phyloP scores from a whole-genome alignment of 2,113 vertebrate genomes.

The Microcebus lehilahytsara region DNA sequence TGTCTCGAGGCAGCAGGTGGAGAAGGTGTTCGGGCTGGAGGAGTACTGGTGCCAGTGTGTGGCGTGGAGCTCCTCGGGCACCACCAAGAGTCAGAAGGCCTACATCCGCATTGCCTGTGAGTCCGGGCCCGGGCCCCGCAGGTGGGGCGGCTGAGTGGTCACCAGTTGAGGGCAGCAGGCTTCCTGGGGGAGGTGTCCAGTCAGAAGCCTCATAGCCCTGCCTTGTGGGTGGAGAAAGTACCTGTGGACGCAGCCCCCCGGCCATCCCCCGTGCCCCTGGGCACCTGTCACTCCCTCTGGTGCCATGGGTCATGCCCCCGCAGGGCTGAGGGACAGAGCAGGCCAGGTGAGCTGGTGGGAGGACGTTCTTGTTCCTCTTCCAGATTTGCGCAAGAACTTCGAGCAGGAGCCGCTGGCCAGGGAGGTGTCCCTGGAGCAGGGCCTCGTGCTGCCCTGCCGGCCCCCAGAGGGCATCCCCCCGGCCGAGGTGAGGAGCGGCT shows the following conservation, averaged over 20 bases:
- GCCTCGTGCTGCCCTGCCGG: constrained; percentile 94
- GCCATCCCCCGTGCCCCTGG: not conserved
- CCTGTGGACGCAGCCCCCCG: not conserved
- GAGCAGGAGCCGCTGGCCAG: constrained; percentile 95
- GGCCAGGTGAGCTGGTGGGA: not conserved
- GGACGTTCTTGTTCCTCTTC: constrained; percentile 9
- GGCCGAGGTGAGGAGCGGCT: constrained; percentile 90
- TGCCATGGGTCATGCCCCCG: not conserved
- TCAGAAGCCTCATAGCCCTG: not conserved
- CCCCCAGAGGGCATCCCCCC: constrained; percentile 96
- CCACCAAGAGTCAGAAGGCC: constrained; percentile 98
- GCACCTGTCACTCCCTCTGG: not conserved
- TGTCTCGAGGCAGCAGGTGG: constrained; percentile 97
- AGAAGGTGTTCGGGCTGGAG: constrained; percentile 97
- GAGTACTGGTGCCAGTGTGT: constrained; percentile 99
- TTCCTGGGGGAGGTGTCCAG: not conserved
- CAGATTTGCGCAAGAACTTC: constrained; percentile 99
- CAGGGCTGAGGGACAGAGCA: not conserved
- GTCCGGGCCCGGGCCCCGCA: constrained; percentile 69
- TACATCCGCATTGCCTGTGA: constrained; percentile 97
- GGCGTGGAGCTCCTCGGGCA: constrained; percentile 98
- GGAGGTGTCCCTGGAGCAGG: constrained; percentile 96
- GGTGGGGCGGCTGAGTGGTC: not conserved
- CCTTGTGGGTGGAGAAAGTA: not conserved
- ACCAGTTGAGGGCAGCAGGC: rapidly evolving